Evolutionary conservation across 2,797 vertebrate species (phyloP).

Genomic region (Decapterus maruadsi): DNA sequence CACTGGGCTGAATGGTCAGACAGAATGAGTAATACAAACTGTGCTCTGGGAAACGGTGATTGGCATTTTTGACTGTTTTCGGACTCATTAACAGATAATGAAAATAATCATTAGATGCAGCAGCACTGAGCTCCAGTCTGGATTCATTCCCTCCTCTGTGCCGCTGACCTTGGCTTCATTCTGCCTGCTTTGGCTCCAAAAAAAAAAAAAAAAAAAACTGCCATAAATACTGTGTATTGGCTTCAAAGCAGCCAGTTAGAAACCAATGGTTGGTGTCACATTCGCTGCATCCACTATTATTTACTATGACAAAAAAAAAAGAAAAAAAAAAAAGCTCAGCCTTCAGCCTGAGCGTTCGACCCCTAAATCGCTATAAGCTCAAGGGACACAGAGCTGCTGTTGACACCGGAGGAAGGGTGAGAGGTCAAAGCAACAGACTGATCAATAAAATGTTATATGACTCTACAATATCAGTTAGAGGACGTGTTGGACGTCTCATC

Average conservation of each 20-base stretch:
- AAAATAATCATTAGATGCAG: background rate
- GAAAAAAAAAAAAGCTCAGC: conserved; percentile 13
- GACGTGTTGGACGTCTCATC: conserved; percentile 30
- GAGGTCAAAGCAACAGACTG: conserved; percentile 29
- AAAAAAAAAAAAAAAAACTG: background rate
- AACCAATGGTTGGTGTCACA: conserved; percentile 23
- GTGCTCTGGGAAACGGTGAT: background rate
- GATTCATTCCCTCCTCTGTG: background rate
- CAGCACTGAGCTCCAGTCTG: background rate
- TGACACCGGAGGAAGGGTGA: conserved; percentile 45
- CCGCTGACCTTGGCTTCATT: conserved; percentile 10
- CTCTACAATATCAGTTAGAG: conserved; percentile 50
- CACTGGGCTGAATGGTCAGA: background rate
- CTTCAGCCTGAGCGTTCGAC: conserved; percentile 36
- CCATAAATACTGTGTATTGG: conserved; percentile 8
- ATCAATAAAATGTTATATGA: conserved; percentile 61
- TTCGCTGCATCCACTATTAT: conserved; percentile 29
- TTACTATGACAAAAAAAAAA: conserved; percentile 17
- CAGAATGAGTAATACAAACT: background rate
- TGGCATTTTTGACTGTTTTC: background rate
- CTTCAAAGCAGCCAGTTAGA: conserved; percentile 22
- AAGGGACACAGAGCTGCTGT: conserved; percentile 21
- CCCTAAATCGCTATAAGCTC: conserved; percentile 19
- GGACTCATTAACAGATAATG: conserved; percentile 1
- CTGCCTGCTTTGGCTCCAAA: conserved; percentile 3